Percentiles rank a stretch among this genome's conserved stretches.
These are phyloP conservation scores for Mus pahari DNA, from an alignment of 2,113 vertebrate species.

Conservation along the genomic window DNA sequence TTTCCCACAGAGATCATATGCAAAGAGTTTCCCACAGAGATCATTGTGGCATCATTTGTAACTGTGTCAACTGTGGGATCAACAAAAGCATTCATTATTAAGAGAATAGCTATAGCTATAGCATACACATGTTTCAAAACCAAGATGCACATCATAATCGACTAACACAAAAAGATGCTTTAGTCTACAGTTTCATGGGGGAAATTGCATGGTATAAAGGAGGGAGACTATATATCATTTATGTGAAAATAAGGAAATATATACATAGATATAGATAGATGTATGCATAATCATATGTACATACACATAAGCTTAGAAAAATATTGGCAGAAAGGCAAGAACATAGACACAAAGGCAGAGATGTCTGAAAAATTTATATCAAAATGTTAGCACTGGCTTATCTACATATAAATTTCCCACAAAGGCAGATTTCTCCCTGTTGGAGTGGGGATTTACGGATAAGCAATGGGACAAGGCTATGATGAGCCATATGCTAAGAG, in stretches of 20 bases:
- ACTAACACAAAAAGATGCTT: slow-evolving; percentile 21
- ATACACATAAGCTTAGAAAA: background rate
- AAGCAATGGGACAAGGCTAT: background rate
- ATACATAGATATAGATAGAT: background rate
- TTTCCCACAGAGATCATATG: background rate
- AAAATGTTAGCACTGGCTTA: slow-evolving; percentile 51
- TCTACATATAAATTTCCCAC: slow-evolving; percentile 35
- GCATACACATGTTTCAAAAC: slow-evolving; percentile 29
- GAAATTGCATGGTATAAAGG: background rate
- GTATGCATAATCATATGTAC: background rate
- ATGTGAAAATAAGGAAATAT: slow-evolving; percentile 20
- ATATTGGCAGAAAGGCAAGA: slow-evolving; percentile 42
- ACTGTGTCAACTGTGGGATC: slow-evolving; percentile 17
- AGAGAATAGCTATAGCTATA: background rate
- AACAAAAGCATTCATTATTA: background rate
- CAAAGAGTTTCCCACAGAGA: background rate
- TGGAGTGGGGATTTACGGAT: slow-evolving; percentile 42
- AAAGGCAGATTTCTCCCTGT: slow-evolving; percentile 41
- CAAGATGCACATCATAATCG: background rate
- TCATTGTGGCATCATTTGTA: background rate
- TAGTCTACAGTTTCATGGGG: background rate
- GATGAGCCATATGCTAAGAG: slow-evolving; percentile 6
- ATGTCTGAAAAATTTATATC: slow-evolving; percentile 24
- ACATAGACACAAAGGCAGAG: slow-evolving; percentile 42
- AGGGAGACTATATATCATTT: background rate